Percentiles rank a stretch among this genome's conserved stretches.
These are phyloP conservation scores for Crepidodera aurea DNA, from an alignment of 2,888 invertebrate species.

Conservation along the genomic window DNA sequence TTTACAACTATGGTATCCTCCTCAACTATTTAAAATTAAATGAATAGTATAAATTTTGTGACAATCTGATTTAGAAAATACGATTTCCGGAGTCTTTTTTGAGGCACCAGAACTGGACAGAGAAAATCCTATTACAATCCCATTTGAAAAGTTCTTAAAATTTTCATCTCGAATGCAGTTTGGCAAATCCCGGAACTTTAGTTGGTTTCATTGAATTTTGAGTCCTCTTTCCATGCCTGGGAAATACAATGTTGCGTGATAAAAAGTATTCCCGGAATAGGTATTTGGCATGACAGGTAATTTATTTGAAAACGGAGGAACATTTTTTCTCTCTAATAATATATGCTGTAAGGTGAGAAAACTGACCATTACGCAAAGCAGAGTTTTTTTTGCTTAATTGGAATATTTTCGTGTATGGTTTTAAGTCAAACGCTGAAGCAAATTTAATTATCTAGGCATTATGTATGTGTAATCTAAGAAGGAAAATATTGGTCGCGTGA, in stretches of 20 bases:
- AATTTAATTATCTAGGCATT: slow-evolving; percentile 24
- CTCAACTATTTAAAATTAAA: too few relatives aligned
- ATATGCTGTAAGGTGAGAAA: slow-evolving; percentile 26
- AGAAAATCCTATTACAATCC: slow-evolving; percentile 24
- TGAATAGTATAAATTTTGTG: too few relatives aligned
- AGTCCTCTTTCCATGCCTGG: slow-evolving; percentile 18
- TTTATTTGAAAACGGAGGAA: slow-evolving; percentile 32
- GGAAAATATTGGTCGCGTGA: slow-evolving; percentile 45
- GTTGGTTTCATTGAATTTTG: slow-evolving; percentile 25
- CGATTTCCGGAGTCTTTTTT: too few relatives aligned
- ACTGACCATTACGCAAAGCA: slow-evolving; percentile 18
- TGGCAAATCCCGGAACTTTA: slow-evolving; percentile 26
- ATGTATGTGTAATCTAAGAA: slow-evolving; percentile 30
- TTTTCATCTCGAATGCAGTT: slow-evolving; percentile 20
- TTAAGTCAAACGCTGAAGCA: slow-evolving; percentile 9
- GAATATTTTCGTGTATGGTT: slow-evolving; percentile 11
- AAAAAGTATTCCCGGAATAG: slow-evolving; percentile 27
- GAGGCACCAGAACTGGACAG: slow-evolving; percentile 10
- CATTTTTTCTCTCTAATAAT: slow-evolving; percentile 30
- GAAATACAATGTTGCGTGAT: slow-evolving; percentile 19
- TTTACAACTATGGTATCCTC: too few relatives aligned
- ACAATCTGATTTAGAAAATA: too few relatives aligned
- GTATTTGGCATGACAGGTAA: slow-evolving; percentile 35
- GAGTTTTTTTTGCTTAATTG: slow-evolving; percentile 17
- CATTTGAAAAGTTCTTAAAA: slow-evolving; percentile 21